Base-by-base conservation (phyloP, 2,888 invertebrate species). In the Polydrusus cervinus region DNA sequence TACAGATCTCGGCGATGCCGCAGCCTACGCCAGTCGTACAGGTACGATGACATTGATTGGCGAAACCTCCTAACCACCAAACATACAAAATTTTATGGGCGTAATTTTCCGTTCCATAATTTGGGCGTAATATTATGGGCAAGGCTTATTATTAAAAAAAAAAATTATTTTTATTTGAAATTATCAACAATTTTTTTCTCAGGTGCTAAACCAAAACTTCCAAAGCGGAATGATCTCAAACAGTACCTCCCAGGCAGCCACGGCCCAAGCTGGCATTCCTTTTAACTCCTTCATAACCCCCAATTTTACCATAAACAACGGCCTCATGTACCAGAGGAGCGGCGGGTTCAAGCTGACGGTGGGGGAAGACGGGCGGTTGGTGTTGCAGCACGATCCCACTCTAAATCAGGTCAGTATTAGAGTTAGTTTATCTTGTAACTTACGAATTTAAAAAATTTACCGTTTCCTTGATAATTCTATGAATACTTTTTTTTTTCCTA, bases 321-420 rank as follows among this genome's bases (percentile, higher is more conserved):
- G 87, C 47, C 81, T 87, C 69, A 86, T 87, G 84, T 60, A 60
- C 38, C 83, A 91, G 80, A 85, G 91, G 8, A 87, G 86, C 81
- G 92, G 92, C 0, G 92, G 91, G 69, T 88, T 93, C 72, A 90
- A 92, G 74, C 85, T 93, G 70, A 91, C 93, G 0, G 88, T 93
- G 61, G 91, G 91, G 0, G 93, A 93, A 83, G 92, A 93, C 80
- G 93, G 93, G 9, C 87, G 92, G 25, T 87, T 93, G 55, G 89
- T 93, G 51, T 84, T 93, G 65, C 92, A 92, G 55, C 93, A 92
- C 80, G 91, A 92, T 78, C 90, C 91, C 3, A 89, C 89, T 68
- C 83, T 89, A 51, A 90, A 89, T 60, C 90, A 90, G 78, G 75
- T 69, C 8, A 8, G 10, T 34, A 34, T 34, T 34, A 8, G 9